Evolutionary conservation across 30 jellyfish, hydroid and myxozoan genomes (phyloP).

Genomic region (Aurelia sp.): DNA sequence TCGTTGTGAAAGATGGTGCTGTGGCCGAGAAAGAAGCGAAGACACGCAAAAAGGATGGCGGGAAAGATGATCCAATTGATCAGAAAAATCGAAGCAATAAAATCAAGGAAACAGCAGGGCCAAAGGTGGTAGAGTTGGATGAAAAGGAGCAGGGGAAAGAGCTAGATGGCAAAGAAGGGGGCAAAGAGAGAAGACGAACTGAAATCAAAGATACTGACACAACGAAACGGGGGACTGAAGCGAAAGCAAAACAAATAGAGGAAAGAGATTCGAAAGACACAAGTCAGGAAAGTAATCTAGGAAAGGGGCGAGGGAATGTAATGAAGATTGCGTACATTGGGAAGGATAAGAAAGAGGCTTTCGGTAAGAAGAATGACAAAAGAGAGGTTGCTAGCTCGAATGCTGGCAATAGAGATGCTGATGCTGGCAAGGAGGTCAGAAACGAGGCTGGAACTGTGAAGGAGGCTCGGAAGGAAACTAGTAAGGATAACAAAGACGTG

Average conservation of each 20-base stretch:
- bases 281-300: background rate
- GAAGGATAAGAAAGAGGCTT: background rate
- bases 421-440: too few relatives aligned
- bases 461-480: background rate
- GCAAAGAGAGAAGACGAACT: background rate
- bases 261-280: too few relatives aligned
- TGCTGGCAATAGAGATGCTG: background rate
- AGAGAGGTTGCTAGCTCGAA: background rate
- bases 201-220: too few relatives aligned
- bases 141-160: background rate
- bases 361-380: background rate
- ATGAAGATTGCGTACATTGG: background rate
- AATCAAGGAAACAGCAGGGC: background rate
- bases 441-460: background rate
- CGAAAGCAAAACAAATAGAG: too few relatives aligned
- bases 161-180: background rate
- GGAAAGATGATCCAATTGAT: background rate
- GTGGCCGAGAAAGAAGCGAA: background rate
- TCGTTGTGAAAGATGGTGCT: background rate
- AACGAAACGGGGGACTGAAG: too few relatives aligned
- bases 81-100: background rate
- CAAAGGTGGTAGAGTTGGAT: background rate
- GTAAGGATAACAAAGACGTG: background rate
- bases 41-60: background rate
- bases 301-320: background rate